A percentile compares a stretch with the other conserved stretches of the same genome.
Conservation (phyloP, 2,797 vertebrate genomes). For the Lepidocolaptes lacrymiger region DNA sequence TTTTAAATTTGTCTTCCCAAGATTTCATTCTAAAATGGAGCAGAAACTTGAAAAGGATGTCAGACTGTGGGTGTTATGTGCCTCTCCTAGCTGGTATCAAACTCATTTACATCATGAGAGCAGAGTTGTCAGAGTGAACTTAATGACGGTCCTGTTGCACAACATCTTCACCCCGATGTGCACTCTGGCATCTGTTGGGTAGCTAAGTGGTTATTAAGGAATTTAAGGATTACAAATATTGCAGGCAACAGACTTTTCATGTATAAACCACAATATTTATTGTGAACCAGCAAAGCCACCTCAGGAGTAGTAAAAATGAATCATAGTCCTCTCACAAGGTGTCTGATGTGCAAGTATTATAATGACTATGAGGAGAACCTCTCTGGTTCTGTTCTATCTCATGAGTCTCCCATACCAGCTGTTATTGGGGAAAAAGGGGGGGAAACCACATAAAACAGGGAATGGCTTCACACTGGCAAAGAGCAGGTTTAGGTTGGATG, state of each 20-base stretch:
- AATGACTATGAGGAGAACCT: neutral
- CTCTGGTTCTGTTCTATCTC: neutral
- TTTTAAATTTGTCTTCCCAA: neutral
- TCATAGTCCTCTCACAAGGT: neutral
- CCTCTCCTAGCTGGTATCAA: neutral
- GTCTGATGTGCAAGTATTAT: neutral
- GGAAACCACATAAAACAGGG: neutral
- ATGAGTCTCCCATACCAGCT: fast-evolving
- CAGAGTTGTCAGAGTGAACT: neutral
- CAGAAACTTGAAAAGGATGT: neutral
- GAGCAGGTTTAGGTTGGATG: neutral
- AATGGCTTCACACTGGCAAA: neutral
- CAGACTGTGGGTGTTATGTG: fast-evolving
- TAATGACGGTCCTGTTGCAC: neutral
- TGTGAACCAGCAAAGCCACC: neutral
- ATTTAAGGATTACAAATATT: neutral
- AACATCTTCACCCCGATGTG: neutral
- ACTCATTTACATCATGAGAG: neutral
- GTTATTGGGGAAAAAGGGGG: neutral
- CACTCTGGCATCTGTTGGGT: neutral
- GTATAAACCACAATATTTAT: neutral
- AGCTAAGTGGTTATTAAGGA: neutral
- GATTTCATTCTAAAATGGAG: neutral
- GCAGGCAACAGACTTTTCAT: neutral
- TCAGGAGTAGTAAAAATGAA: neutral